Evolutionary conservation across 2,888 invertebrate species (phyloP).

Genomic region (Dastarcus helophoroides): DNA sequence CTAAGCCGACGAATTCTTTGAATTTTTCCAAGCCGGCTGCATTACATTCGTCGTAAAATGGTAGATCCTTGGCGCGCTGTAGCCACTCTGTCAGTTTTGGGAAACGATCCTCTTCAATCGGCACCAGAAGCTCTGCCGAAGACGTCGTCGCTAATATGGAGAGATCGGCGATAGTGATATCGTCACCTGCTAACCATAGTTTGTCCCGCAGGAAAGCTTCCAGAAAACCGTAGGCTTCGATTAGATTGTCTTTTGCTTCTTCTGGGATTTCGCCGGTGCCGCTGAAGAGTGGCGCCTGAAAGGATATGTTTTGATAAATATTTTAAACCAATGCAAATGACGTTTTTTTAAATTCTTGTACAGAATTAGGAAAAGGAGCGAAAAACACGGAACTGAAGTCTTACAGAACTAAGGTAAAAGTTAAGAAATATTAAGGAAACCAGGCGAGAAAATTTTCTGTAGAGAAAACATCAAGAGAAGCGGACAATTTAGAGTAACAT

Average conservation of each 20-base stretch:
- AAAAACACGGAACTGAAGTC: too few relatives aligned
- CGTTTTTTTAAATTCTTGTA: too few relatives aligned
- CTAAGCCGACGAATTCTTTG: conserved; percentile 12
- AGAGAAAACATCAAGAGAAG: too few relatives aligned
- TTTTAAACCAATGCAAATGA: too few relatives aligned
- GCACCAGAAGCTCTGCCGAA: conserved; percentile 36
- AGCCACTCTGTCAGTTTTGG: conserved; percentile 38
- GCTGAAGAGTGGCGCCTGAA: conserved; percentile 24
- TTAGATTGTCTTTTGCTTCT: conserved; percentile 31
- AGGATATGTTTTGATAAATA: conserved; percentile 4
- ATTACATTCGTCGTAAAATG: conserved; percentile 26
- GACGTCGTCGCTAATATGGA: conserved; percentile 35
- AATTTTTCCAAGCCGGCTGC: conserved; percentile 17
- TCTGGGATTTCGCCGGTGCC: conserved; percentile 30
- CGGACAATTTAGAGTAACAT: too few relatives aligned
- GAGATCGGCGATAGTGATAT: conserved; percentile 29
- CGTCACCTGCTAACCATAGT: conserved; percentile 25
- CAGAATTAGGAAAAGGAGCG: too few relatives aligned
- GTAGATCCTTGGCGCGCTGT: conserved; percentile 22
- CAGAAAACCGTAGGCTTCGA: conserved; percentile 25
- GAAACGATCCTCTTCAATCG: conserved; percentile 30
- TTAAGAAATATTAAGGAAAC: too few relatives aligned
- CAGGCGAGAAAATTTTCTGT: too few relatives aligned
- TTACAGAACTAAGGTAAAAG: too few relatives aligned
- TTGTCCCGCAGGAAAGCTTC: conserved; percentile 25